A percentile compares a stretch with the other conserved stretches of the same genome.
phyloP scores from a whole-genome alignment of 2,888 invertebrate genomes.

The Timema cristinae region DNA sequence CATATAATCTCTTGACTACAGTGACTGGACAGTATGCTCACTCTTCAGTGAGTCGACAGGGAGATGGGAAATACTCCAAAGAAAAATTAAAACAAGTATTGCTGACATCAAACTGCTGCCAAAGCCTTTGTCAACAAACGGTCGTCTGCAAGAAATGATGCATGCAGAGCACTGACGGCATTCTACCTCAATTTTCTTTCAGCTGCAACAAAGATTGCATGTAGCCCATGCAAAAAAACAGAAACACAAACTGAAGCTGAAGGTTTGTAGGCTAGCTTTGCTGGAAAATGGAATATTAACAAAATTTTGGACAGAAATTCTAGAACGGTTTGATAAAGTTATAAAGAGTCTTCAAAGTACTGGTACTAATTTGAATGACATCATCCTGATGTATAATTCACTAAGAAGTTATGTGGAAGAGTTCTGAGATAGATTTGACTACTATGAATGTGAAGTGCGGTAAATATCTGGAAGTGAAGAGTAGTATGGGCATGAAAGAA shows the following conservation, averaged over 20 bases:
- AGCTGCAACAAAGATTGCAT: not conserved
- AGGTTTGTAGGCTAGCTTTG: slow-evolving; percentile 4
- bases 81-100: not conserved
- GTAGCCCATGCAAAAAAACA: not conserved
- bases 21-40: no score
- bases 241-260: not conserved
- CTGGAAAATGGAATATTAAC: slow-evolving; percentile 1
- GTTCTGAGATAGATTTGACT: slow-evolving; percentile 11
- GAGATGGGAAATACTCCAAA: not conserved
- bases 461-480: slow-evolving; percentile 1
- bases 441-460: not conserved
- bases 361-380: slow-evolving; percentile 2
- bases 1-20: no score
- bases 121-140: not conserved
- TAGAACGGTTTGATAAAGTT: not conserved
- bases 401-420: slow-evolving; percentile 9
- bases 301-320: slow-evolving; percentile 11
- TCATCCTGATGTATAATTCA: slow-evolving; percentile 1
- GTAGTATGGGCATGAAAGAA: not conserved
- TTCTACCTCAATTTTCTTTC: not conserved
- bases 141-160: not conserved
- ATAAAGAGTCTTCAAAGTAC: not conserved
- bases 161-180: not conserved
- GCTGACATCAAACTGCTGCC: slow-evolving; percentile 5
- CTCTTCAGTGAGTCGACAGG: slow-evolving; percentile 7